A percentile compares a stretch with the other conserved stretches of the same genome.
Conservation (phyloP, 2,113 vertebrate genomes). For the Paramisgurnus dabryanus region DNA sequence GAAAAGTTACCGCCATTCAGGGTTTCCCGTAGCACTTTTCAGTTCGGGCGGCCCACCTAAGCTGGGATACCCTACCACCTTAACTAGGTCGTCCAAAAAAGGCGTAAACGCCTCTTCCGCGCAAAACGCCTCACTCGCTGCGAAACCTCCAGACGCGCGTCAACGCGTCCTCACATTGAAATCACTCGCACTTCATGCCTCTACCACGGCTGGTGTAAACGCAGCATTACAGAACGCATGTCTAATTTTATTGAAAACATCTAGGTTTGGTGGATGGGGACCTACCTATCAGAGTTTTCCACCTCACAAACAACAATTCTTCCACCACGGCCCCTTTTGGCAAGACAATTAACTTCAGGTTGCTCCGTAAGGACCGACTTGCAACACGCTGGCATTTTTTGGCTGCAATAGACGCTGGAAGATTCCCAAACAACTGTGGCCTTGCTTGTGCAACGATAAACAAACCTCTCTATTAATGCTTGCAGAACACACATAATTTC, state of each 20-base stretch:
- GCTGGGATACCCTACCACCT: no score
- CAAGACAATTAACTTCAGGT: neutral
- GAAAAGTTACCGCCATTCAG: no score
- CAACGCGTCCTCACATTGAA: no score
- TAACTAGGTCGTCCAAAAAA: no score
- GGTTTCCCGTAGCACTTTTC: no score
- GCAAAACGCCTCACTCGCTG: no score
- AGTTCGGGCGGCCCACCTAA: no score
- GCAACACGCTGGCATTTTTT: neutral
- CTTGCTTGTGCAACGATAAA: neutral
- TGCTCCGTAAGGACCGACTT: neutral
- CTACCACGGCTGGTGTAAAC: no score
- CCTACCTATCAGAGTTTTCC: neutral
- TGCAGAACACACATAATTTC: no score
- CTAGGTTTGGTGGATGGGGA: neutral
- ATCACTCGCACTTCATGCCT: no score
- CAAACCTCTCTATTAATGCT: neutral
- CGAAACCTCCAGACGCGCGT: no score
- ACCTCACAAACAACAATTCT: neutral
- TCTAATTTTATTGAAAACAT: neutral
- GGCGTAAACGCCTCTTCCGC: no score
- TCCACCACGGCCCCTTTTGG: neutral
- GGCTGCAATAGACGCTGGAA: neutral
- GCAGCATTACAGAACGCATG: neutral
- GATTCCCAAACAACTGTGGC: neutral